These are phyloP conservation scores for Ictidomys tridecemlineatus DNA, from an alignment of 2,113 vertebrate genomes.

Conservation along the genomic window DNA sequence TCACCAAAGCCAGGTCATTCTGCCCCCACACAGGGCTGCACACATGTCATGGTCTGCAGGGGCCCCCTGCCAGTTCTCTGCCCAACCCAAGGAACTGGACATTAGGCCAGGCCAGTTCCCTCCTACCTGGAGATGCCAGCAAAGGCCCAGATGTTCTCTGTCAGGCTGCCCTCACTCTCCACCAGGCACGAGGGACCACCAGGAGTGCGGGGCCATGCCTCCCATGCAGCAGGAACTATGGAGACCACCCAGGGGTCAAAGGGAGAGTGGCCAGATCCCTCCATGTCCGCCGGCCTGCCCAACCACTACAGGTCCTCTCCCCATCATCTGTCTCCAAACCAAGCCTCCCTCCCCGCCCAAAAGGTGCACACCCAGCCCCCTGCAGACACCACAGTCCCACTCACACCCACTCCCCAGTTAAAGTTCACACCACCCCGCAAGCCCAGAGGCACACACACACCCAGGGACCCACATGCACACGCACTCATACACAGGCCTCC, in stretches of 20 bases:
- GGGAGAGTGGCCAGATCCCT: background rate
- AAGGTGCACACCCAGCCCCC: background rate
- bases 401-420: background rate
- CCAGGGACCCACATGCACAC: background rate
- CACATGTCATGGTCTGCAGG: background rate
- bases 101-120: background rate
- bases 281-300: background rate
- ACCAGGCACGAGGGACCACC: conserved; percentile 85
- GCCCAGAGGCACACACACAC: fast-evolving
- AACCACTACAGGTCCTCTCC: background rate
- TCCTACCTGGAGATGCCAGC: conserved; percentile 93
- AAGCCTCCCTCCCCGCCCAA: background rate
- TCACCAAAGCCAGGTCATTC: background rate
- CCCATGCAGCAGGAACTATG: conserved; percentile 72
- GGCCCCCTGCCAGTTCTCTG: background rate
- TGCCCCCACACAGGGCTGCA: background rate
- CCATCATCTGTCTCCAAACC: too few species aligned
- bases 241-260: background rate
- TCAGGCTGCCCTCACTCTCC: conserved; percentile 92
- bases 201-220: conserved; percentile 81
- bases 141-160: conserved; percentile 94
- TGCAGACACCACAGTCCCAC: background rate
- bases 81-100: background rate
- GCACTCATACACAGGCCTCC: background rate
- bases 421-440: background rate